phyloP scores from a whole-genome alignment of 2,888 invertebrate genomes.

The Nineta flava region DNA sequence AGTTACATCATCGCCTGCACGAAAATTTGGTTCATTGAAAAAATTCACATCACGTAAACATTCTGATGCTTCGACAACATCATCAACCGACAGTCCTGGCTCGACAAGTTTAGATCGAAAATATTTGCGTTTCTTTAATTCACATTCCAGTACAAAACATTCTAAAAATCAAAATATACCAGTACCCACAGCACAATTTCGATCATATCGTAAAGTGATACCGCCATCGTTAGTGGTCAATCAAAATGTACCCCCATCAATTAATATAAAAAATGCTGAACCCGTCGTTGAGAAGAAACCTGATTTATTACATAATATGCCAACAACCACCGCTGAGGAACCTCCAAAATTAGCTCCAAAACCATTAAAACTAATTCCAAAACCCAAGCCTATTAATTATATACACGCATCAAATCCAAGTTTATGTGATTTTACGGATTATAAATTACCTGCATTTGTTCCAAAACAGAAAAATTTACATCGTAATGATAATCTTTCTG shows the following conservation, averaged over 20 bases:
- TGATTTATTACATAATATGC: conserved; percentile 4
- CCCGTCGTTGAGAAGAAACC: conserved; percentile 3
- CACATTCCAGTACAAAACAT: conserved; percentile 18
- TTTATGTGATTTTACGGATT: conserved; percentile 41
- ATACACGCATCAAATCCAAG: conserved; percentile 59
- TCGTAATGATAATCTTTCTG: conserved; percentile 41
- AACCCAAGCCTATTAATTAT: conserved; percentile 39
- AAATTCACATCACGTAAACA: conserved; percentile 42
- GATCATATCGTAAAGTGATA: conserved; percentile 52
- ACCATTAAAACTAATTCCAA: conserved; percentile 6
- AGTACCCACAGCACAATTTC: conserved; percentile 62
- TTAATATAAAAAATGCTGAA: background rate
- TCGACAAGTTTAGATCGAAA: conserved; percentile 57
- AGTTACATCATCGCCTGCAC: conserved; percentile 28
- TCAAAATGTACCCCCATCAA: background rate
- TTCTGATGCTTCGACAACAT: conserved; percentile 22
- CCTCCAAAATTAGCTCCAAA: conserved; percentile 6
- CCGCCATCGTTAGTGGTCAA: conserved; percentile 19
- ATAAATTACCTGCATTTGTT: conserved; percentile 17
- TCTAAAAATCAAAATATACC: conserved; percentile 44
- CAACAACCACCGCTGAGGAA: conserved; percentile 5
- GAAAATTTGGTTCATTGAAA: conserved; percentile 55
- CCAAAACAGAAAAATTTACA: conserved; percentile 27
- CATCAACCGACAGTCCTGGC: conserved; percentile 28
- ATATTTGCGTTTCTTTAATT: conserved; percentile 41